Percentiles rank a stretch among this genome's conserved stretches.
Evolutionary conservation across 1,140 invertebrate species (phyloP).

Genomic region (Drosophila cardini): DNA sequence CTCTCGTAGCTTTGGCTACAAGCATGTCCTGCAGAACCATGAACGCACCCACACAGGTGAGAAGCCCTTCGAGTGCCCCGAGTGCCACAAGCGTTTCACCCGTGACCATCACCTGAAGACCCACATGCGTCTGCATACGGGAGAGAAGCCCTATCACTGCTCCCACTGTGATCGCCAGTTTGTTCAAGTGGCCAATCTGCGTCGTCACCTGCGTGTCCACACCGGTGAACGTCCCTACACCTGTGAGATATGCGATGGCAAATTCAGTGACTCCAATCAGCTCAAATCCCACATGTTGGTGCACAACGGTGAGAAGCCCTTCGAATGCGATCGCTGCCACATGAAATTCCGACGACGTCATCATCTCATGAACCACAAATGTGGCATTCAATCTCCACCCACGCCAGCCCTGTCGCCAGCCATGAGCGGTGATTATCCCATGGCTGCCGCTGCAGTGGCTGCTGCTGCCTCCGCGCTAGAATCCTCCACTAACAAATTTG

Average conservation of each 20-base stretch:
- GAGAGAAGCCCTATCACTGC: conserved; percentile 97
- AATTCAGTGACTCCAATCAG: conserved; percentile 97
- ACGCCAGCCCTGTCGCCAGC: conserved; percentile 69
- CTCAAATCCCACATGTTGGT: conserved; percentile 95
- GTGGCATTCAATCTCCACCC: conserved; percentile 86
- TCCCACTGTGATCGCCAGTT: conserved; percentile 95
- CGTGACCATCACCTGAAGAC: conserved; percentile 98
- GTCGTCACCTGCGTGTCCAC: conserved; percentile 96
- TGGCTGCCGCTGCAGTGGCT: conserved; percentile 54
- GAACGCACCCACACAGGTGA: conserved; percentile 98
- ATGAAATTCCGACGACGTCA: conserved; percentile 92
- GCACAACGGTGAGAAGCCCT: conserved; percentile 95
- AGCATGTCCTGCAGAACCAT: conserved; percentile 98
- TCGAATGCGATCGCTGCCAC: conserved; percentile 91
- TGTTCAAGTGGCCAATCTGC: conserved; percentile 96
- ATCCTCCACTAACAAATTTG: conserved; percentile 62
- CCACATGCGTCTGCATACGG: conserved; percentile 96
- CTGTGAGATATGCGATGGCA: conserved; percentile 94
- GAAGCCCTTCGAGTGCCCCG: conserved; percentile 97
- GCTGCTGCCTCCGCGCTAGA: conserved; percentile 60
- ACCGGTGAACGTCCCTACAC: conserved; percentile 97
- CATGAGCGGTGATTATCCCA: conserved; percentile 68
- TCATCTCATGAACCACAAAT: conserved; percentile 94
- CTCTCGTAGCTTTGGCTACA: conserved; percentile 95
- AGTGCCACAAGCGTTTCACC: conserved; percentile 97